Conservation (phyloP, 2,797 vertebrate genomes). For the Xiphophorus birchmanni region DNA sequence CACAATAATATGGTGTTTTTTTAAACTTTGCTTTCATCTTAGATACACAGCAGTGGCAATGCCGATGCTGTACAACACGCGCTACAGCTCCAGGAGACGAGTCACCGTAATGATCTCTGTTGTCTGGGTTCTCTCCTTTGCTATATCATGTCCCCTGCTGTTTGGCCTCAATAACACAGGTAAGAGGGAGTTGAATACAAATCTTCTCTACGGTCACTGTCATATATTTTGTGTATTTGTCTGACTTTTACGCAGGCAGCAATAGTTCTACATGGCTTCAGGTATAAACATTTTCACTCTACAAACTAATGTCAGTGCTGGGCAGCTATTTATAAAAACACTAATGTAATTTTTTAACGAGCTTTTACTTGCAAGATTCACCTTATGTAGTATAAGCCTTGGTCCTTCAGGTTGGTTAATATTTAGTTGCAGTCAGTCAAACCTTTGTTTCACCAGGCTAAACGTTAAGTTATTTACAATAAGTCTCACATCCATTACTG, state of each 20-base stretch:
- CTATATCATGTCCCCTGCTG: constrained; percentile 95
- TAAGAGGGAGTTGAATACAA: constrained; percentile 63
- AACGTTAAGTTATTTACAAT: too few relatives aligned
- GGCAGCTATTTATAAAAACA: background rate
- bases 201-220: background rate
- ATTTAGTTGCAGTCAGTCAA: too few relatives aligned
- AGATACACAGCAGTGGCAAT: constrained; percentile 99
- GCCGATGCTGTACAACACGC: constrained; percentile 99
- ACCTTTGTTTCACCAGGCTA: too few relatives aligned
- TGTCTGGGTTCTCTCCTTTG: constrained; percentile 97
- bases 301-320: background rate
- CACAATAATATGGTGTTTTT: background rate
- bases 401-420: constrained; percentile 10
- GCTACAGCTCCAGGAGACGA: constrained; percentile 95
- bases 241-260: background rate
- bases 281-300: background rate
- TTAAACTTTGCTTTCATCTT: constrained; percentile 26
- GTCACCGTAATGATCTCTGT: constrained; percentile 96
- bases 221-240: background rate
- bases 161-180: constrained; percentile 97
- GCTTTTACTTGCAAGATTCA: background rate
- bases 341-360: background rate
- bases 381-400: background rate
- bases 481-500: background rate
- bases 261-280: background rate